Conservation (phyloP, 2,888 invertebrate species). For the Prosopocoilus inquinatus region DNA sequence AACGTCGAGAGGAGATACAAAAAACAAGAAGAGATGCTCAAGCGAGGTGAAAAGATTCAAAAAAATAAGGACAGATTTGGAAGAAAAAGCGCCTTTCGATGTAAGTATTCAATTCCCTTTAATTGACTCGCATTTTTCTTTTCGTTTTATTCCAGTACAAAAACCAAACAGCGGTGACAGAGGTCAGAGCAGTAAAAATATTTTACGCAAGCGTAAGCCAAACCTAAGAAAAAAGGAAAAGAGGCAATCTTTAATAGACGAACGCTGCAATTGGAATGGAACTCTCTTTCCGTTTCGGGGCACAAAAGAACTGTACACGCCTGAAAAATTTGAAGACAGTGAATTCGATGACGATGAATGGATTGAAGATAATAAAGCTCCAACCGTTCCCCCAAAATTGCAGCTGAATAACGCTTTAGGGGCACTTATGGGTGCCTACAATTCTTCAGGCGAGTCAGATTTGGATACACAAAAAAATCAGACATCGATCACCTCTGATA, state of each 20-base stretch:
- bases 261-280: slow-evolving; percentile 47
- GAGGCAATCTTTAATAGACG: slow-evolving; percentile 31
- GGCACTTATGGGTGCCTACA: slow-evolving; percentile 59
- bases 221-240: slow-evolving; percentile 11
- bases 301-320: slow-evolving; percentile 36
- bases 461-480: slow-evolving; percentile 23
- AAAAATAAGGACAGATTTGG: slow-evolving; percentile 37
- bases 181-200: neutral
- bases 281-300: slow-evolving; percentile 46
- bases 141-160: slow-evolving; percentile 7
- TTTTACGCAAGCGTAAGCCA: slow-evolving; percentile 10
- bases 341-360: slow-evolving; percentile 46
- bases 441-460: slow-evolving; percentile 54
- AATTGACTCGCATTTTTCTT: neutral
- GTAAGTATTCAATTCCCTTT: slow-evolving; percentile 32
- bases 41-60: slow-evolving; percentile 72
- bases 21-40: slow-evolving; percentile 62
- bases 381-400: slow-evolving; percentile 21
- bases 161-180: neutral
- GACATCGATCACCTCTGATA: slow-evolving; percentile 1
- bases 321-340: slow-evolving; percentile 34
- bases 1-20: slow-evolving; percentile 65
- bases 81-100: slow-evolving; percentile 46
- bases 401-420: slow-evolving; percentile 56
- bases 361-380: slow-evolving; percentile 24